phyloP scores from a whole-genome alignment of 2,113 vertebrate species.

The Toxostoma redivivum region DNA sequence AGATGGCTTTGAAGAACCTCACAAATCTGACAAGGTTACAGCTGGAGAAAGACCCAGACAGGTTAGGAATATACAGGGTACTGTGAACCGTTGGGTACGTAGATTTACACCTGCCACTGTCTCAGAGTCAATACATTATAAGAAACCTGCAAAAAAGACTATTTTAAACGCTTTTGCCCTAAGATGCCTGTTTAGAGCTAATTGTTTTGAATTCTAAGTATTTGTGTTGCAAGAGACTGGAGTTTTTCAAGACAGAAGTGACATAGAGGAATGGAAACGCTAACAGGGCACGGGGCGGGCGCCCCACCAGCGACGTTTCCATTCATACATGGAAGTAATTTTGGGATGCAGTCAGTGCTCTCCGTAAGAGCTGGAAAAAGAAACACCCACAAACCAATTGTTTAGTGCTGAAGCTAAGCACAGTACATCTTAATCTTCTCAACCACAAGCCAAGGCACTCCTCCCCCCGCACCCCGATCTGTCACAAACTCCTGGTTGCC shows the following conservation, averaged over 20 bases:
- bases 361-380: not conserved
- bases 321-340: not conserved
- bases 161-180: not conserved
- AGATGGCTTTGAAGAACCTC: conserved; percentile 57
- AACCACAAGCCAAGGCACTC: not conserved
- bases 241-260: not conserved
- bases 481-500: not conserved
- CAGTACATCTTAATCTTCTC: not conserved
- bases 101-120: not conserved
- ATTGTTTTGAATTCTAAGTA: not conserved
- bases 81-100: not conserved
- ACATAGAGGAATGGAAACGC: not conserved
- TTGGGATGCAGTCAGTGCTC: conserved; percentile 4
- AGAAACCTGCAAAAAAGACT: conserved; percentile 32
- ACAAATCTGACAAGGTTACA: conserved; percentile 10
- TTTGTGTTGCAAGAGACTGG: not conserved
- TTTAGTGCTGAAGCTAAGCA: not conserved
- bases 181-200: not conserved
- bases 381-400: not conserved
- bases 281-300: not conserved
- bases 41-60: conserved; percentile 40
- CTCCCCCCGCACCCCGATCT: not conserved
- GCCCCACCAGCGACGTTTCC: not conserved
- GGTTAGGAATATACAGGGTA: conserved; percentile 36
- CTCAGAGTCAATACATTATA: not conserved